phyloP scores from a whole-genome alignment of 2,888 invertebrate species.

The Podotricha telesiphe region DNA sequence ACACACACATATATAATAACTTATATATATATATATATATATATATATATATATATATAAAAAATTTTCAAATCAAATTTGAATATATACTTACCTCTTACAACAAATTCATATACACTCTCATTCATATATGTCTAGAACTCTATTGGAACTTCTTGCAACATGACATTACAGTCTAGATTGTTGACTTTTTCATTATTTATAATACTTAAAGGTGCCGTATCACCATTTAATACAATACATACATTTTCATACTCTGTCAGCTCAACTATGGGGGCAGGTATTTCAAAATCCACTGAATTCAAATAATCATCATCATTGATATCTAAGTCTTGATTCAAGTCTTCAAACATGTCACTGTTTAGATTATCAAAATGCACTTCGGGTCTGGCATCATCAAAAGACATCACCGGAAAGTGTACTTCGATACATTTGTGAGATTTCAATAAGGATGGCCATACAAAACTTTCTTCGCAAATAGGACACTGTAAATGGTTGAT shows the following conservation, averaged over 20 bases:
- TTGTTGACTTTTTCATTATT: slow-evolving; percentile 47
- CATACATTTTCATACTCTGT: slow-evolving; percentile 54
- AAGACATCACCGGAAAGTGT: slow-evolving; percentile 61
- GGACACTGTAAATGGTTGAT: slow-evolving; percentile 57
- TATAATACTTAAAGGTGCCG: slow-evolving; percentile 27
- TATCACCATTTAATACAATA: slow-evolving; percentile 34
- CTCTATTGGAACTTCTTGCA: slow-evolving; percentile 75
- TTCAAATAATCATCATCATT: slow-evolving; percentile 61
- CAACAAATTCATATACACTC: not conserved
- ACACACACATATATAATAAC: too few species aligned
- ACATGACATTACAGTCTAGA: slow-evolving; percentile 61
- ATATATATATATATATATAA: too few species aligned
- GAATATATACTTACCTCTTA: too few species aligned
- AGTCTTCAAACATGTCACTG: slow-evolving; percentile 56
- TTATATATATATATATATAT: too few species aligned
- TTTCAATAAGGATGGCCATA: slow-evolving; percentile 63
- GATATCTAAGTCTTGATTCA: slow-evolving; percentile 48
- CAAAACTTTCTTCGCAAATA: slow-evolving; percentile 68
- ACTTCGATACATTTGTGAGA: slow-evolving; percentile 65
- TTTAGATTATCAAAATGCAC: slow-evolving; percentile 62
- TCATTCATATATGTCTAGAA: slow-evolving; percentile 55
- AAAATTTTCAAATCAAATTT: not conserved
- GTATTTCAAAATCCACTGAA: slow-evolving; percentile 68
- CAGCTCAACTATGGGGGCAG: slow-evolving; percentile 65
- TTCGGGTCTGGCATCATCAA: slow-evolving; percentile 65